phyloP scores from a whole-genome alignment of 2,797 vertebrate species.

The Neostethus bicornis region DNA sequence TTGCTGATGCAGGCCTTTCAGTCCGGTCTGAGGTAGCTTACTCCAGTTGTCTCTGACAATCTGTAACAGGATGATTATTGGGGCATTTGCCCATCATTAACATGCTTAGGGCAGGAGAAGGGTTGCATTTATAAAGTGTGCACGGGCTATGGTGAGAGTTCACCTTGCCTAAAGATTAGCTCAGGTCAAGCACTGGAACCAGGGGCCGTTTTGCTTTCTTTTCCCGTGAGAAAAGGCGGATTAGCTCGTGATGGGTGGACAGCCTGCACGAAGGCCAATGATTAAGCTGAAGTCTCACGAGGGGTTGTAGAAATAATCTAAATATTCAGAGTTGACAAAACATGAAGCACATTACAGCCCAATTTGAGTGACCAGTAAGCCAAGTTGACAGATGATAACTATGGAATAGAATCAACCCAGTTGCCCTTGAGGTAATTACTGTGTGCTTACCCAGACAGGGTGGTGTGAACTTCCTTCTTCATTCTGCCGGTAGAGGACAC shows the following conservation, averaged over 20 bases:
- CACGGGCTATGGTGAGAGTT: slow-evolving; percentile 19
- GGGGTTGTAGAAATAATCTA: slow-evolving; percentile 37
- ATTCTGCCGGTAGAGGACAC: slow-evolving; percentile 74
- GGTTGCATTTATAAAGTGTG: slow-evolving; percentile 48
- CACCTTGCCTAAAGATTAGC: slow-evolving; percentile 32
- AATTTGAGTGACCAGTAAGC: slow-evolving; percentile 53
- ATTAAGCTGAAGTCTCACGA: slow-evolving; percentile 53
- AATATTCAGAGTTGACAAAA: slow-evolving; percentile 44
- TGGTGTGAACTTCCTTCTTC: slow-evolving; percentile 46
- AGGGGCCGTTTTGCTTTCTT: slow-evolving; percentile 35
- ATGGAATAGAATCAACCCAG: slow-evolving; percentile 54
- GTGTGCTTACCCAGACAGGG: slow-evolving; percentile 45
- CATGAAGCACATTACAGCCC: slow-evolving; percentile 21
- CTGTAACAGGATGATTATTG: slow-evolving; percentile 45
- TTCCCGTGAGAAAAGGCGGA: slow-evolving; percentile 38
- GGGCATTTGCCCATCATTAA: slow-evolving; percentile 33
- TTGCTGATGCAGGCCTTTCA: slow-evolving; percentile 56
- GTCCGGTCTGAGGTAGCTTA: slow-evolving; percentile 44
- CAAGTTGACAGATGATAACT: slow-evolving; percentile 68
- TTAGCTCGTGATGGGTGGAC: slow-evolving; percentile 41
- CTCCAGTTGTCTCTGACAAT: slow-evolving; percentile 55
- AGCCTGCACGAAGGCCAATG: slow-evolving; percentile 50
- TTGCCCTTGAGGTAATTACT: slow-evolving; percentile 68
- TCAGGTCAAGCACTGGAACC: slow-evolving; percentile 36
- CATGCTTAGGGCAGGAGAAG: neutral